Evolutionary conservation across 1,140 invertebrate genomes (phyloP).

Genomic region (Cyphomyrmex costatus): DNA sequence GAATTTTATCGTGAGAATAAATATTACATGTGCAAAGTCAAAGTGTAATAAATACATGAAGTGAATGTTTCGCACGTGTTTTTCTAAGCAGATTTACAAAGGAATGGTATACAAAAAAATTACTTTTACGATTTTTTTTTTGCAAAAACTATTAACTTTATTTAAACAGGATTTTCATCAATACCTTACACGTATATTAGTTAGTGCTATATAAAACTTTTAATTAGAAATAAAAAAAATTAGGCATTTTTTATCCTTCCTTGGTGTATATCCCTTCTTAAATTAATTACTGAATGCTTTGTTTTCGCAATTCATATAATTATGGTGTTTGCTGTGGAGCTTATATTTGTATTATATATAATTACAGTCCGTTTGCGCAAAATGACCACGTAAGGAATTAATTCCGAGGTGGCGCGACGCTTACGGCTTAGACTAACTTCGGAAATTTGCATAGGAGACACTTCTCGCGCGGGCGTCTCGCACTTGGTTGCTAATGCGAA

Average conservation of each 20-base stretch:
- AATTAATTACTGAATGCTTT: neutral
- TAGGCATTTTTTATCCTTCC: no score
- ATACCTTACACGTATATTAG: no score
- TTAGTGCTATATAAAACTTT: no score
- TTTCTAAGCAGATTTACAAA: neutral
- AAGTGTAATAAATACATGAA: neutral
- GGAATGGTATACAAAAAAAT: no score
- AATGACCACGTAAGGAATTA: slow-evolving; percentile 19
- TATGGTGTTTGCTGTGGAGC: no score
- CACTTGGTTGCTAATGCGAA: slow-evolving; percentile 32
- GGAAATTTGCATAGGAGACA: slow-evolving; percentile 38
- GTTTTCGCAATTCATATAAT: slow-evolving; percentile 7
- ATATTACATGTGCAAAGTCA: neutral
- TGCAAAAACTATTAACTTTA: no score
- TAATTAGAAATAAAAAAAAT: no score
- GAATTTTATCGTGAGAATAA: neutral
- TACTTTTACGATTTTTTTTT: no score
- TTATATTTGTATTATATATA: slow-evolving; percentile 24
- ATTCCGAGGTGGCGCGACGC: neutral
- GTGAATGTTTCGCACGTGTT: neutral
- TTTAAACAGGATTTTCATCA: no score
- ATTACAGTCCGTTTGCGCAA: slow-evolving; percentile 6
- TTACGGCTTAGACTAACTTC: neutral
- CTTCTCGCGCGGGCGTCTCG: neutral
- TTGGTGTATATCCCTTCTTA: no score